Conservation (phyloP, 2,113 vertebrate genomes). For the Edolisoma coerulescens region DNA sequence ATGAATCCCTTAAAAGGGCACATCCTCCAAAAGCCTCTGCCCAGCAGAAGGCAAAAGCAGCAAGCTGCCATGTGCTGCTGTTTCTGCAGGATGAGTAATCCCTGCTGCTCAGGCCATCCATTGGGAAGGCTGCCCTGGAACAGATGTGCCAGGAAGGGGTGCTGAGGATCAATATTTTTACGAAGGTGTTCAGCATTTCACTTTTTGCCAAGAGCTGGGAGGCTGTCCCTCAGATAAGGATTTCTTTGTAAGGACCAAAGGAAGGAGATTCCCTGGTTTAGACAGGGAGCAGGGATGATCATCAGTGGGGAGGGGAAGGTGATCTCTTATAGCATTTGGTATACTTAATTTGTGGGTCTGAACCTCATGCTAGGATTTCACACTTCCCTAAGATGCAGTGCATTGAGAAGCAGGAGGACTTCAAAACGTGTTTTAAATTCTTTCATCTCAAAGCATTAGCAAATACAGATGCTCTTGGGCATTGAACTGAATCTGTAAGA, state of each 20-base stretch:
- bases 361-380: background rate
- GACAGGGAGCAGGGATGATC: background rate
- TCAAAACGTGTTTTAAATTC: background rate
- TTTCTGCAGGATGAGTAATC: background rate
- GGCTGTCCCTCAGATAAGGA: background rate
- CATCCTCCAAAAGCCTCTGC: background rate
- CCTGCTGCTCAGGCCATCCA: background rate
- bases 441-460: background rate
- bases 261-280: background rate
- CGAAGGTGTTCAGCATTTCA: background rate
- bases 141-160: fast-evolving
- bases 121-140: background rate
- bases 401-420: background rate
- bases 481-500: background rate
- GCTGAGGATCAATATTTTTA: background rate
- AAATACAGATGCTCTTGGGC: background rate
- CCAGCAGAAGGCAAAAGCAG: background rate
- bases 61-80: background rate
- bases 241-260: background rate
- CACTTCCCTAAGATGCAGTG: background rate
- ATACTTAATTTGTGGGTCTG: background rate
- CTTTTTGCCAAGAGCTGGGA: background rate
- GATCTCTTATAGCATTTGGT: background rate
- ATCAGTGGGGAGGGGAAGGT: background rate
- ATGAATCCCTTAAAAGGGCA: background rate